phyloP scores from a whole-genome alignment of 2,797 vertebrate species.

The Liasis olivaceus region DNA sequence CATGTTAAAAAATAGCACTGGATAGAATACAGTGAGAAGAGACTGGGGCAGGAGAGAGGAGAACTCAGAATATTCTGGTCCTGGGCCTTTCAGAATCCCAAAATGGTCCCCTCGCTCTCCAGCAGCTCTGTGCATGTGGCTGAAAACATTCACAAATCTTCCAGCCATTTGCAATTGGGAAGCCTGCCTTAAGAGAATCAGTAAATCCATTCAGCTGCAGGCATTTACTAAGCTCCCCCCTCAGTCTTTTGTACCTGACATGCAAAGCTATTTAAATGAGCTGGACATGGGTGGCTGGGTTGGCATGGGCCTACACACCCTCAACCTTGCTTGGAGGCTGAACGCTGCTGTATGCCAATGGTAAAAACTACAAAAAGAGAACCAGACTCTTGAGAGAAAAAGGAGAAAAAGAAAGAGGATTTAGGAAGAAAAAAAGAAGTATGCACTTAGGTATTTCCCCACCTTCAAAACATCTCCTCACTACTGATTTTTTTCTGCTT shows the following conservation, averaged over 20 bases:
- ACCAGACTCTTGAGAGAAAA: neutral
- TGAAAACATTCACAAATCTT: neutral
- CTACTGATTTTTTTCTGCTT: neutral
- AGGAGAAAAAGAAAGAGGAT: neutral
- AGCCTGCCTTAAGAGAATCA: neutral
- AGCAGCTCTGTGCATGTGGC: neutral
- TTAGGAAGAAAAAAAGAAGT: neutral
- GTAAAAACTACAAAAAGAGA: neutral
- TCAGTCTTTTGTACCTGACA: neutral
- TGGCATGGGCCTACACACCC: neutral
- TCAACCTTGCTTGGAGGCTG: neutral
- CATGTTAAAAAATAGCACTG: neutral
- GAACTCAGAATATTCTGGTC: neutral
- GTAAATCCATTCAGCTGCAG: neutral
- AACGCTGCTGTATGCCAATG: too few relatives aligned
- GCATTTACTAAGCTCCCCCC: neutral
- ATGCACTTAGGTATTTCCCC: neutral
- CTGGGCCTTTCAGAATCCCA: neutral
- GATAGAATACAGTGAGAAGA: neutral
- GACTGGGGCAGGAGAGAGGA: neutral
- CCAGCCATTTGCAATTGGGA: neutral
- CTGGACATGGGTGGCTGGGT: neutral
- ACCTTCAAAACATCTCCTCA: neutral
- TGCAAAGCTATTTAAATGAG: neutral
- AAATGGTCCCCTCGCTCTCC: neutral